Evolutionary conservation across 2,888 invertebrate species (phyloP), one percentile per base, ranked within the genome.

Genomic region (Cyrtodaria siliqua): DNA sequence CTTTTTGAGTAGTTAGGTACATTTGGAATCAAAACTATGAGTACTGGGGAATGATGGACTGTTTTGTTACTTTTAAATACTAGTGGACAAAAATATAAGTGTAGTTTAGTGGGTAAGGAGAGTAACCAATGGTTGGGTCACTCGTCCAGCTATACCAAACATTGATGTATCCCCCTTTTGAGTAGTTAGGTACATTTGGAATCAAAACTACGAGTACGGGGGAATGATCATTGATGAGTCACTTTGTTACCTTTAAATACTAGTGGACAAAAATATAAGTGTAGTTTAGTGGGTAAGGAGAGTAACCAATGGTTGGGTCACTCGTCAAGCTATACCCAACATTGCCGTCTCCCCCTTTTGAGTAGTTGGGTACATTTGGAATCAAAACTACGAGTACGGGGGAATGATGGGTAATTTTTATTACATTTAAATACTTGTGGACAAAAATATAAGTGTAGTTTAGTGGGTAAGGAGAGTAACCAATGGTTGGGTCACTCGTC

Each of bases 101-200:
- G 57, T 70, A 24, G 64, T 40, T 59, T 55, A 57, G 60, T 69
- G 63, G 77, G 77, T 77, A 77, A 77, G 64, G 72, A 77, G 47
- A 57, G 50, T 26, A 18, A 44, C 27, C 38, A 6, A 50, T 24
- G 26, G 23, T 12, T 29, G 12, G 38, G 14, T 55, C 16, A 20
- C 63, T 59, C n/a, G 20, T 74, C 73, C 73, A 73, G 74, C 74
- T 74, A n/a, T 8, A 50, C 52, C 55, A 27, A 64, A 64, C 64
- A 26, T 42, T 64, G 14, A 18, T 66, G 20, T 57, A 57, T 66
- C 57, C 57, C 57, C 33, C n/a, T n/a, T n/a, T n/a, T n/a, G n/a
- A n/a, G n/a, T n/a, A n/a, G n/a, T n/a, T n/a, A n/a, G n/a, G n/a
- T n/a, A n/a, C n/a, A n/a, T n/a, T n/a, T n/a, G n/a, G n/a, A n/a